These are phyloP conservation scores for Branchinecta lynchi DNA, from an alignment of 1,140 invertebrate genomes.

Conservation along the genomic window DNA sequence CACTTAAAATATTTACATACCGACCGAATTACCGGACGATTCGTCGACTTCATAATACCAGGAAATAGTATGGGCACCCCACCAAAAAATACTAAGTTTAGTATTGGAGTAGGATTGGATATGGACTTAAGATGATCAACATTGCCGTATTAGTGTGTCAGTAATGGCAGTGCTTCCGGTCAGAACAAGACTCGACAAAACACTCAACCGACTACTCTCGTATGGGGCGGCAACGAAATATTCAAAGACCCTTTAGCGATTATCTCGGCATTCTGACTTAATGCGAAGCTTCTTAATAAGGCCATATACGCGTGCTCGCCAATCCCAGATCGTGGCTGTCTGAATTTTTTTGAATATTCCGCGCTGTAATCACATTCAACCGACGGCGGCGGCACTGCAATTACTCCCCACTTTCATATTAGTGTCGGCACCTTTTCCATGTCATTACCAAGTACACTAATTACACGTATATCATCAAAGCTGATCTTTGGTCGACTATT, in stretches of 20 bases:
- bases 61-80: too few species aligned
- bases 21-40: too few species aligned
- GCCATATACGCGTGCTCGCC: not conserved
- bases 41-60: too few species aligned
- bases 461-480: not conserved
- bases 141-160: too few species aligned
- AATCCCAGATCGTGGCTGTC: not conserved
- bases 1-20: too few species aligned
- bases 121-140: too few species aligned
- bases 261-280: not conserved
- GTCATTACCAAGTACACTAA: not conserved
- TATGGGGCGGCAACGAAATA: too few species aligned
- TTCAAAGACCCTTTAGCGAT: not conserved
- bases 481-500: not conserved
- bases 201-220: too few species aligned
- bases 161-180: too few species aligned
- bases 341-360: not conserved
- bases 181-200: too few species aligned
- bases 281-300: not conserved
- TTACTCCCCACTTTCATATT: not conserved
- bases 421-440: not conserved
- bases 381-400: not conserved
- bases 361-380: not conserved
- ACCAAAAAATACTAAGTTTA: too few species aligned
- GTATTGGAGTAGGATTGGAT: too few species aligned